Conservation (phyloP, 2,113 vertebrate species). For the Mesembrinibis cayennensis region DNA sequence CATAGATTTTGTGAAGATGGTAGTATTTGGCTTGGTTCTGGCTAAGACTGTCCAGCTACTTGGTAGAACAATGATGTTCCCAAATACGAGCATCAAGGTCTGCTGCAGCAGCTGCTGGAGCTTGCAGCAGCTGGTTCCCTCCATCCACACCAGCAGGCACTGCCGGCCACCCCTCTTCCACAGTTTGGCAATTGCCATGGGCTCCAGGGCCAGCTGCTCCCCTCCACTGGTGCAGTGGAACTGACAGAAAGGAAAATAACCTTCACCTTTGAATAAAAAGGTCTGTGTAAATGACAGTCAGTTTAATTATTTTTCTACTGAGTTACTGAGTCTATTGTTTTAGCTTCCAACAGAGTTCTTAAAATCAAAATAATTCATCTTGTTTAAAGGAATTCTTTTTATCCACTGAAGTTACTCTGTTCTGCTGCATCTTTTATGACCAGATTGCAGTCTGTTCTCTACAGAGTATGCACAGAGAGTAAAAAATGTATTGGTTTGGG, state of each 20-base stretch:
- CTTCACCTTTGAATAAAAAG: neutral
- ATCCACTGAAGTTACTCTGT: neutral
- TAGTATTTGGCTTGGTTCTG: neutral
- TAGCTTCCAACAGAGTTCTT: neutral
- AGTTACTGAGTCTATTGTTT: neutral
- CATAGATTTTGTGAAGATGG: neutral
- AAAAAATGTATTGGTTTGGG: neutral
- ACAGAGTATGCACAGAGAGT: neutral
- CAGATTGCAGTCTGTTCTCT: neutral
- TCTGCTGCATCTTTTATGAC: neutral
- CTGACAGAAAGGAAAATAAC: neutral
- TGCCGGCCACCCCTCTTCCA: rapidly evolving
- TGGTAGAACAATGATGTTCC: neutral
- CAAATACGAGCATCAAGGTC: neutral
- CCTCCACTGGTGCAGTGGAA: neutral
- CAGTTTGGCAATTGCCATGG: rapidly evolving
- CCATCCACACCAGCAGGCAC: no score
- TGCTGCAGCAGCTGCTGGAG: neutral
- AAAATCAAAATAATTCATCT: conserved; percentile 10
- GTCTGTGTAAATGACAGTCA: neutral
- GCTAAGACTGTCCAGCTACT: neutral
- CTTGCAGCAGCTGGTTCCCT: neutral
- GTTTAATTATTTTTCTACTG: neutral
- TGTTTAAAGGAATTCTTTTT: neutral
- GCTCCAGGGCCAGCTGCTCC: neutral